Base-by-base conservation (phyloP, 2,888 invertebrate species). In the Drosophila maculinotata region DNA sequence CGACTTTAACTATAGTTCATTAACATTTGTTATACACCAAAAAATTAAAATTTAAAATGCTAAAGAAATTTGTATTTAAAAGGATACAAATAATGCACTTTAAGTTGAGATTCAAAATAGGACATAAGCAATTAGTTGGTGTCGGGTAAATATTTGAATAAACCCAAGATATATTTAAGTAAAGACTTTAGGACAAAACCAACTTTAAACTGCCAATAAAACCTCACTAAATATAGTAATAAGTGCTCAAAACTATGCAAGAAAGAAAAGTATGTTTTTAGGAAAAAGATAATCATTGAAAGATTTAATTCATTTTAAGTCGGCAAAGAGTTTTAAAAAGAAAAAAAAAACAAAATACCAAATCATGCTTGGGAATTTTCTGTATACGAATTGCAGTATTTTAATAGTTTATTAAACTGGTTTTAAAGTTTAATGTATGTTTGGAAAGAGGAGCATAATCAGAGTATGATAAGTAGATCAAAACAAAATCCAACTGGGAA, bases 401-500 rank as follows among this genome's bases (percentile, higher is more conserved):
- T 45, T 17, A 45, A 45, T 20, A 45, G 17, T 28, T 3, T 17
- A 15, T 28, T 12, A 6, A 30, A 9, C 17, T 45, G n/a, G 5
- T 20, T 31, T 31, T 31, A 20, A n/a, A 42, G 42, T 15, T 42
- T 14, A 25, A 15, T 10, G 14, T 42, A 10, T 26, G 42, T 8
- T 3, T 10, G 0, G 15, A 28, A 30, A n/a, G 17, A n/a, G 17
- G 8, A 3, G 7, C 10, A 42, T 10, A 20, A n/a, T n/a, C 4
- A 4, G 6, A 38, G n/a, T 38, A 20, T 10, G 9, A 9, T 9
- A 4, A 28, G 3, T 8, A 15, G 9, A 35, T 1, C 9, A 15
- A 35, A 35, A 10, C 3, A 31, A n/a, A 33, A n/a, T 3, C 30
- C 58, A 49, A 33, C 30, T 36, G 36, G 17, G 31, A 48, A 45